Evolutionary conservation across 2,113 vertebrate species (phyloP).

Genomic region (Nestor notabilis): DNA sequence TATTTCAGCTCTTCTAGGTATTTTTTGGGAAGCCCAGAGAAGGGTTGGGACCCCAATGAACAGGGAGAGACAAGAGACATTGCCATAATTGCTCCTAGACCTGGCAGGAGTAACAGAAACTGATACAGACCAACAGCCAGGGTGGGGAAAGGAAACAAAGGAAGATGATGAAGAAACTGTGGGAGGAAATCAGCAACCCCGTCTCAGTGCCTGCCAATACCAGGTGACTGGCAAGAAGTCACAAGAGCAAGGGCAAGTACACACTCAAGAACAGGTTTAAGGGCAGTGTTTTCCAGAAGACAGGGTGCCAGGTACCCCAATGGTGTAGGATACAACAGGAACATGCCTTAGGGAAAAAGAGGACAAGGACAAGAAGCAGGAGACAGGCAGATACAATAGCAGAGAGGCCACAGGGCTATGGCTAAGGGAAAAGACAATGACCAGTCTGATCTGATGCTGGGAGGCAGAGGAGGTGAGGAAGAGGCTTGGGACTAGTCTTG

Average conservation of each 20-base stretch:
- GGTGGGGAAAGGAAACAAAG: neutral
- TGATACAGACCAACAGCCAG: neutral
- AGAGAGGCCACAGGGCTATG: neutral
- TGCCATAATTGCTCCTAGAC: neutral
- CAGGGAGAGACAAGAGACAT: neutral
- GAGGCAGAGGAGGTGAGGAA: neutral
- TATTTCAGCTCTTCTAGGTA: neutral
- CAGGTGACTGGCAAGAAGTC: neutral
- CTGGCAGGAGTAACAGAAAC: neutral
- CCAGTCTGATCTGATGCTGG: neutral
- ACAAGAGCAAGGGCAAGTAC: neutral
- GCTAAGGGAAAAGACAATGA: neutral
- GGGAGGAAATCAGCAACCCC: neutral
- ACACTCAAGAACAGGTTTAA: neutral
- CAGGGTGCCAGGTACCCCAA: neutral
- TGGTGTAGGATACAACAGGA: neutral
- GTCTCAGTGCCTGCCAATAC: neutral
- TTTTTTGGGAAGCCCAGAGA: neutral
- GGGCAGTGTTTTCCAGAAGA: neutral
- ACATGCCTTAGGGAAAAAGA: neutral
- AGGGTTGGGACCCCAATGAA: neutral
- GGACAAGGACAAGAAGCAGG: constrained; percentile 8
- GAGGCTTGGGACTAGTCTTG: neutral
- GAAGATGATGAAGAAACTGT: neutral
- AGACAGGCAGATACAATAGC: neutral